These are phyloP conservation scores for Serranus cabrilla DNA, from an alignment of 2,797 vertebrate genomes.

Conservation along the genomic window DNA sequence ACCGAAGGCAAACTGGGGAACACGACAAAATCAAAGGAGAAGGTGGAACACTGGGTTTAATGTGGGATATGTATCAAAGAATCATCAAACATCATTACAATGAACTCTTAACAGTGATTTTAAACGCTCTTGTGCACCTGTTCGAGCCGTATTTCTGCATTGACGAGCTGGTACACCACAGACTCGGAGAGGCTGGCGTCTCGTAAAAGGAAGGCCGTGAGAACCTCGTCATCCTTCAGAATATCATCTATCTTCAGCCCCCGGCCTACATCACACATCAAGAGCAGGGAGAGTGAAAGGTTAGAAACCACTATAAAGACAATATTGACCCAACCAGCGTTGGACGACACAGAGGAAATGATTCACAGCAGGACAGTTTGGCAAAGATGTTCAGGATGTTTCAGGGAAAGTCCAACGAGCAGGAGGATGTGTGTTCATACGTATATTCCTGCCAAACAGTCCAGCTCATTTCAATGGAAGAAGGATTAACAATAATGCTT, in stretches of 20 bases:
- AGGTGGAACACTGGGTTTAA: background rate
- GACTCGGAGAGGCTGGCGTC: conserved; percentile 86
- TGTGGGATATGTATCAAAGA: background rate
- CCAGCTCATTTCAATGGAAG: conserved; percentile 6
- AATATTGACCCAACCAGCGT: conserved; percentile 20
- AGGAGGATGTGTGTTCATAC: conserved; percentile 21
- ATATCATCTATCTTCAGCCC: conserved; percentile 92
- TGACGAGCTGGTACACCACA: conserved; percentile 90
- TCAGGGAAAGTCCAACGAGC: conserved; percentile 25
- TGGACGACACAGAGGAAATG: conserved; percentile 50
- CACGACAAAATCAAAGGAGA: background rate
- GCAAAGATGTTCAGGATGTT: conserved; percentile 22
- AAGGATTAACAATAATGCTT: conserved; percentile 10
- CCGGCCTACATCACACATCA: conserved; percentile 82
- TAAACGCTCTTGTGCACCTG: conserved; percentile 82
- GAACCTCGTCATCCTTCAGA: conserved; percentile 92
- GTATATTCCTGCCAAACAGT: conserved; percentile 4
- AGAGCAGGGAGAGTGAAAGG: conserved; percentile 13
- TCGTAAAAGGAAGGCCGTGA: conserved; percentile 90
- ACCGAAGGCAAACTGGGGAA: conserved; percentile 91
- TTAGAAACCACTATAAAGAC: conserved; percentile 11
- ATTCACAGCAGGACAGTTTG: conserved; percentile 43
- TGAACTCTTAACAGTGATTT: background rate
- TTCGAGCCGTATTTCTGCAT: conserved; percentile 90
- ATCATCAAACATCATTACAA: background rate